phyloP scores from a whole-genome alignment of 1,140 invertebrate genomes.

The Caligus rogercresseyi region DNA sequence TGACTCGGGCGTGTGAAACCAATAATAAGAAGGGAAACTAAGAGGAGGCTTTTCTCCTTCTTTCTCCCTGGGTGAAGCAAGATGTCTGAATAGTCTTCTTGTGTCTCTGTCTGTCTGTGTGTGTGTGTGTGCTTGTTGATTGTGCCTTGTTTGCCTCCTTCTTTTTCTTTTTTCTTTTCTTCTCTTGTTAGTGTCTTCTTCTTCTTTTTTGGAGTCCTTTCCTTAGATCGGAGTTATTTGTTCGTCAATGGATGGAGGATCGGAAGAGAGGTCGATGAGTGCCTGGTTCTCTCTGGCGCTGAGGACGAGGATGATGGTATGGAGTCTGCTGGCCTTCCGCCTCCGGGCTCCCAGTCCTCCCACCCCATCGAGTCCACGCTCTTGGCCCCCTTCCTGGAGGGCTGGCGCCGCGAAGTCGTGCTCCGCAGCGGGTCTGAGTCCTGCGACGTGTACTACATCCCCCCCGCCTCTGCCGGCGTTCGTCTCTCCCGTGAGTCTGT shows the following conservation, averaged over 20 bases:
- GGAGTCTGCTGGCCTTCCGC: background rate
- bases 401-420: conserved; percentile 7
- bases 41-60: background rate
- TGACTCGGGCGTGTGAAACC: background rate
- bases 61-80: too few relatives aligned
- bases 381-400: background rate
- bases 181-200: background rate
- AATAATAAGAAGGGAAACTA: too few relatives aligned
- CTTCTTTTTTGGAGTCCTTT: too few relatives aligned
- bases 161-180: background rate
- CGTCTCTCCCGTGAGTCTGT: background rate
- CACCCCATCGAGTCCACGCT: background rate
- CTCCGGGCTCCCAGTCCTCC: background rate
- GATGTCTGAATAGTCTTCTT: too few relatives aligned
- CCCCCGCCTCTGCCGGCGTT: background rate
- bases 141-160: background rate
- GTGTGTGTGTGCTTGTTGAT: background rate
- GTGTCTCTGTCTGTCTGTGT: background rate
- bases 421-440: background rate
- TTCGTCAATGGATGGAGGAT: background rate
- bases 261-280: background rate
- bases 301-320: background rate
- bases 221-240: too few relatives aligned
- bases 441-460: conserved; percentile 12
- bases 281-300: background rate